Percentiles rank a stretch among this genome's conserved stretches.
Conservation (phyloP, 2,113 vertebrate species). For the Mormoops blainvillei region DNA sequence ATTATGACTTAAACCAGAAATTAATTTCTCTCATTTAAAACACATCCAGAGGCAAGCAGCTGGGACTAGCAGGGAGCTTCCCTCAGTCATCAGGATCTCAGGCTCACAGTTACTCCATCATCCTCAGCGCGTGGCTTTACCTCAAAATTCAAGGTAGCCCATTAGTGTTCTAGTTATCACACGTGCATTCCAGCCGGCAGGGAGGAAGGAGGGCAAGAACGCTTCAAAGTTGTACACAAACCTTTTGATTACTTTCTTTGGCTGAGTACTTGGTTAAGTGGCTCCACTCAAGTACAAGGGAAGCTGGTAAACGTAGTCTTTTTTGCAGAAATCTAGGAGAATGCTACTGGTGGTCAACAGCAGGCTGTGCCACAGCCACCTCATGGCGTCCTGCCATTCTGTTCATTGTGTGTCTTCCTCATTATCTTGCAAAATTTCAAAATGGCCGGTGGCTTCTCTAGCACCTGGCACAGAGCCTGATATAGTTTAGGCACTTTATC, state of each 20-base stretch:
- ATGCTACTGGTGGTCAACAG: background rate
- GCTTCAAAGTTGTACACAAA: background rate
- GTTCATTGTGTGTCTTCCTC: background rate
- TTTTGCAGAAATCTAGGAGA: background rate
- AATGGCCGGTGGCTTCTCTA: background rate
- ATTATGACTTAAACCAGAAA: background rate
- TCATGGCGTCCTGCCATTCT: background rate
- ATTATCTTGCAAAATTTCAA: background rate
- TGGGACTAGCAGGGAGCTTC: background rate
- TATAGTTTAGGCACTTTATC: background rate
- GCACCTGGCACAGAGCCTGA: background rate
- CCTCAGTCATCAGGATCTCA: background rate
- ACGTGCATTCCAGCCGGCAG: background rate
- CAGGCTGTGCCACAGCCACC: background rate
- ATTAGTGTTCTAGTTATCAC: background rate
- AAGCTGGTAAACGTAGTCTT: background rate
- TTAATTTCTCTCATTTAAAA: background rate
- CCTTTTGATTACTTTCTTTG: background rate
- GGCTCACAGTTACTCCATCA: background rate
- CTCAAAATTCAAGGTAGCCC: background rate
- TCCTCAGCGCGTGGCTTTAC: background rate
- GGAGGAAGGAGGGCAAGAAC: background rate
- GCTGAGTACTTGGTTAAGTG: background rate
- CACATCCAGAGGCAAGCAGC: background rate
- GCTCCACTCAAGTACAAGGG: background rate